Percentiles rank a stretch among this genome's conserved stretches.
These are phyloP conservation scores for Choloepus hoffmanni DNA, from an alignment of 2,113 vertebrate species.

Conservation along the genomic window DNA sequence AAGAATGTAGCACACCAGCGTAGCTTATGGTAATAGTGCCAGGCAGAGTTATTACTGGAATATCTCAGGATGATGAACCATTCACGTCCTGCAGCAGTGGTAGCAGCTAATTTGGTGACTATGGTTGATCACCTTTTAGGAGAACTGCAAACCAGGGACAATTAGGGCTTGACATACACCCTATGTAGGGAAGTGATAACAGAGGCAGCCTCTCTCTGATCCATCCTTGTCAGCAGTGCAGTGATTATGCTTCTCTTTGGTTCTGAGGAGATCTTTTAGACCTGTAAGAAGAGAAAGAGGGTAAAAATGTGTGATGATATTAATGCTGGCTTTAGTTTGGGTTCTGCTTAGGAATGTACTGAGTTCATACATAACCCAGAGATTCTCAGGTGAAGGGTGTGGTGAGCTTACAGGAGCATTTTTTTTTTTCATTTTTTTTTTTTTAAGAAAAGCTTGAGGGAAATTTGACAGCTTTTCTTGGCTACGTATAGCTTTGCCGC, in stretches of 20 bases:
- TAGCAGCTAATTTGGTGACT: slow-evolving; percentile 53
- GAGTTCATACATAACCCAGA: background rate
- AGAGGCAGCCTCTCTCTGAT: slow-evolving; percentile 19
- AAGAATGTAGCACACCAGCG: background rate
- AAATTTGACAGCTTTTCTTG: background rate
- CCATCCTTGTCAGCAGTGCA: background rate
- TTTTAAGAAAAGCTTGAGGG: background rate
- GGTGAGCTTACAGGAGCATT: background rate
- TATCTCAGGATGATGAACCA: background rate
- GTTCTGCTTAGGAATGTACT: slow-evolving; percentile 20
- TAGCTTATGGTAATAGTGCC: slow-evolving; percentile 9
- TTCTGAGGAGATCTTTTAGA: slow-evolving; percentile 52
- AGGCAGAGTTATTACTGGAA: background rate
- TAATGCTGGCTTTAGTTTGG: background rate
- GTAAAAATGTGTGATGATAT: background rate
- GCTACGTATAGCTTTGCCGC: background rate
- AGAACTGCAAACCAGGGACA: slow-evolving; percentile 49
- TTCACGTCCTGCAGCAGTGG: background rate
- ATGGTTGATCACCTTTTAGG: slow-evolving; percentile 36
- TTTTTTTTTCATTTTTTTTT: background rate
- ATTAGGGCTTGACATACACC: background rate
- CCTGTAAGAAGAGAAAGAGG: slow-evolving; percentile 49
- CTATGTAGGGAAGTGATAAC: background rate
- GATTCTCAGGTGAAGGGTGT: background rate
- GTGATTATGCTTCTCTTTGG: slow-evolving; percentile 30